Conservation (phyloP, 2,797 vertebrate genomes). For the Poecilia velifera region DNA sequence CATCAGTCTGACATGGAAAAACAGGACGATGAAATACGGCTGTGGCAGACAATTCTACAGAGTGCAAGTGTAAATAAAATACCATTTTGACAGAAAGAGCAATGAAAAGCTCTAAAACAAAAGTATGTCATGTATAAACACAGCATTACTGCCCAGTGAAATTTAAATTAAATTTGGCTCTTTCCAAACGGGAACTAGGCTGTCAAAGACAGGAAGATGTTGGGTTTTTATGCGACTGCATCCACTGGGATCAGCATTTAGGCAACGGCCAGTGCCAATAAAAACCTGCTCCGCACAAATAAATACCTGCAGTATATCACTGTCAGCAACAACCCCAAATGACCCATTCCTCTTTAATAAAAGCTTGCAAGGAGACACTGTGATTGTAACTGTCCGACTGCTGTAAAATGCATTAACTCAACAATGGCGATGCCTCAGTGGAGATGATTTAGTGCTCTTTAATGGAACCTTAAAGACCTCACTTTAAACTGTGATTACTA, state of each 20-base stretch:
- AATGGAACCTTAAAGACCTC: conserved; percentile 22
- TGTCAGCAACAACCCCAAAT: conserved; percentile 58
- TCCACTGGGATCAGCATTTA: conserved; percentile 56
- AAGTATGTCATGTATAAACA: conserved; percentile 50
- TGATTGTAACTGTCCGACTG: conserved; percentile 44
- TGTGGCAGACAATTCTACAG: conserved; percentile 45
- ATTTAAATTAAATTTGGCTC: conserved; percentile 25
- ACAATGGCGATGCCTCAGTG: conserved; percentile 17
- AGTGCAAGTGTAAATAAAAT: conserved; percentile 57
- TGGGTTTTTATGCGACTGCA: conserved; percentile 49
- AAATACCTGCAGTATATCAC: conserved; percentile 62
- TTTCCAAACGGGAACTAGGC: conserved; percentile 52
- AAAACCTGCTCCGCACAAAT: conserved; percentile 66
- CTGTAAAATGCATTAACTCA: conserved; percentile 45
- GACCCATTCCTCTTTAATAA: conserved; percentile 57
- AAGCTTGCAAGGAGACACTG: conserved; percentile 34
- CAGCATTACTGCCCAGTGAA: conserved; percentile 32
- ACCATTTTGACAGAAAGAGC: conserved; percentile 30
- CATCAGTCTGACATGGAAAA: conserved; percentile 56
- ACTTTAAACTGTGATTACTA: conserved; percentile 35
- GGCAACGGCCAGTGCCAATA: conserved; percentile 48
- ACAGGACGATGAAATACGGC: conserved; percentile 60
- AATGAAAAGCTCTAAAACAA: conserved; percentile 42
- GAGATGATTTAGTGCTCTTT: conserved; percentile 15
- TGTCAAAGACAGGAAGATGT: conserved; percentile 55